Base-by-base conservation (phyloP, 2,113 vertebrate species). In the Amia ocellicauda region DNA sequence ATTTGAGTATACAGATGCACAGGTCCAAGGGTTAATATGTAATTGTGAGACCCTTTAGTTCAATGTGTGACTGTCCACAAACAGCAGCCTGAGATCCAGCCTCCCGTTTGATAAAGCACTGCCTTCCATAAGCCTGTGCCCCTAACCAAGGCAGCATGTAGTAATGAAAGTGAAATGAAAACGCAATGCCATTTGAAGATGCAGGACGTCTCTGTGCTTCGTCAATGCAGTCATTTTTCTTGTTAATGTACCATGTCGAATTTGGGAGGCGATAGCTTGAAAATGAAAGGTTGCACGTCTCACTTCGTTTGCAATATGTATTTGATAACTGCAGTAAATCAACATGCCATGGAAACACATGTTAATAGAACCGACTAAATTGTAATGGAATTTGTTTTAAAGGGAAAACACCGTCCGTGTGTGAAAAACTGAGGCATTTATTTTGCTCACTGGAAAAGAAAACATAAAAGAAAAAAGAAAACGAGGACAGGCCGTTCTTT, bases 251-350 rank as follows among this genome's bases (percentile, higher is more conserved):
- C 75, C 74, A 72, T 86, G 81, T 86, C 81, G 81, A 85, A 86
- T 90, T 87, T 87, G 82, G 78, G 78, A 83, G 80, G 82, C 68
- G 77, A 84, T 75, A 63, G 77, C 74, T 78, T 83, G 83, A 83
- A 86, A 85, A 87, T 87, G 85, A 88, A 89, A 90, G 88, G 86
- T 86, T 89, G 87, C 81, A 89, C 79, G 83, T 89, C 86, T 90
- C 88, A 89, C 86, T 90, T 81, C 78, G 78, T 83, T 85, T 82
- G 86, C 82, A 86, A 88, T 90, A 85, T 86, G 86, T 88, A 87
- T 89, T 88, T 89, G 88, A 90, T 90, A 85, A 83, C 81, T 69
- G 76, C 86, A 77, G 86, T 89, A 89, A 89, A 89, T 90, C 88
- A 89, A 79, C 54, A 63, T 8, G 41, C 72, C 49, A 62, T 72